Evolutionary conservation across 1,140 invertebrate species (phyloP).

Genomic region (Magallana ariakensis): DNA sequence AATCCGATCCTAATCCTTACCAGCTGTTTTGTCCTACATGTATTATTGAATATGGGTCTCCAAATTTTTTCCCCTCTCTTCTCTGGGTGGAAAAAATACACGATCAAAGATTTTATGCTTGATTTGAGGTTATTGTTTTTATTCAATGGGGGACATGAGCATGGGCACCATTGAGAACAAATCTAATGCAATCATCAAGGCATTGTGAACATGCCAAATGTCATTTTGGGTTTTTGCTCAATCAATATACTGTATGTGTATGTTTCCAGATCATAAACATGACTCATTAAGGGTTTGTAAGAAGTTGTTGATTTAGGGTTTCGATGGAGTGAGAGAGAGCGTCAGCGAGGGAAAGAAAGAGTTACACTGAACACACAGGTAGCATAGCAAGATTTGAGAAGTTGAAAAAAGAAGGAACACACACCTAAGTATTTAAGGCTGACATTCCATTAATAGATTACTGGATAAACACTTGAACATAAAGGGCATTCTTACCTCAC

Average conservation of each 20-base stretch:
- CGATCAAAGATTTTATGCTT: not conserved
- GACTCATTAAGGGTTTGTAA: not conserved
- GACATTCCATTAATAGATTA: slow-evolving; percentile 19
- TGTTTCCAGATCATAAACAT: not conserved
- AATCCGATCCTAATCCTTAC: not conserved
- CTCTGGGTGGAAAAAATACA: not conserved
- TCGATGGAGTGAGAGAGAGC: no score
- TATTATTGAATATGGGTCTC: not conserved
- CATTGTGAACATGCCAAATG: slow-evolving; percentile 30
- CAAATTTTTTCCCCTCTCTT: not conserved
- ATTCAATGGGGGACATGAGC: not conserved
- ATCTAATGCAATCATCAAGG: not conserved
- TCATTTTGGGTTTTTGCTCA: not conserved
- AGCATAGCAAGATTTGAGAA: not conserved
- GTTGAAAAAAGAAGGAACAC: not conserved
- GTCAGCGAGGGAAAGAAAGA: no score
- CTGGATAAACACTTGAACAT: slow-evolving; percentile 18
- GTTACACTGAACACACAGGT: not conserved
- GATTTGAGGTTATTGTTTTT: not conserved
- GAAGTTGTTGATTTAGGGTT: no score
- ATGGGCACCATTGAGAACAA: not conserved
- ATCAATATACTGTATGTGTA: not conserved
- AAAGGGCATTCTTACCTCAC: slow-evolving; percentile 1
- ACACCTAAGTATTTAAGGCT: slow-evolving; percentile 8
- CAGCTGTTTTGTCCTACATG: not conserved